Conservation (phyloP, 2,888 invertebrate genomes). For the Amphipyra tragopoginis region DNA sequence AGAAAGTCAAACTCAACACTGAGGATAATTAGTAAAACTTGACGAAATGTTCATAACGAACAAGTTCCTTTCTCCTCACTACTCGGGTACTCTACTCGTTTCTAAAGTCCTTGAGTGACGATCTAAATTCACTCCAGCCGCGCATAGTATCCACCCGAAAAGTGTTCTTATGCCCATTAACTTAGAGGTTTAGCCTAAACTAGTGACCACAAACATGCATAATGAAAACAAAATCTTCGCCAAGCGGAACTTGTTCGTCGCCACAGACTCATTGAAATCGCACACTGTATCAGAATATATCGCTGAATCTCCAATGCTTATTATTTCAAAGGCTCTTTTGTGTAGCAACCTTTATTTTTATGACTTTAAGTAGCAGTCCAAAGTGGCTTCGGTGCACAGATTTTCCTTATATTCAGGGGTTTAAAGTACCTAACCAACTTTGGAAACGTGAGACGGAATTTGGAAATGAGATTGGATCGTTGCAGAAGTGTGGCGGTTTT, state of each 20-base stretch:
- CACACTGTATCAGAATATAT: background rate
- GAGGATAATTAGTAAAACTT: too few relatives aligned
- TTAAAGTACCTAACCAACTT: background rate
- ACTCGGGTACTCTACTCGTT: background rate
- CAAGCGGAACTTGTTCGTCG: background rate
- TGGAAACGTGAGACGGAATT: background rate
- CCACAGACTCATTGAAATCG: background rate
- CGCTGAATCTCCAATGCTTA: conserved; percentile 1
- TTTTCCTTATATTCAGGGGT: background rate
- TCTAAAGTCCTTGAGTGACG: background rate
- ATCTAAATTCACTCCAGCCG: background rate
- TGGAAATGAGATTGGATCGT: background rate
- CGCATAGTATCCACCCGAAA: background rate
- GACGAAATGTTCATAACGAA: too few relatives aligned
- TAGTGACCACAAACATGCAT: background rate
- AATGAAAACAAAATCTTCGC: background rate
- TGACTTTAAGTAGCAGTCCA: background rate
- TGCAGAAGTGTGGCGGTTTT: too few relatives aligned
- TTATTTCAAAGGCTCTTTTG: conserved; percentile 1
- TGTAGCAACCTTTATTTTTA: background rate
- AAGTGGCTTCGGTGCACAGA: background rate
- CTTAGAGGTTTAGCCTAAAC: background rate
- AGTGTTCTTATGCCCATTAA: background rate
- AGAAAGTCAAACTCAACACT: too few relatives aligned
- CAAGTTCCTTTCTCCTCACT: too few relatives aligned